Evolutionary conservation across 2,113 vertebrate species (phyloP), one percentile per base, ranked within the genome.

Genomic region (Festucalex cinctus): DNA sequence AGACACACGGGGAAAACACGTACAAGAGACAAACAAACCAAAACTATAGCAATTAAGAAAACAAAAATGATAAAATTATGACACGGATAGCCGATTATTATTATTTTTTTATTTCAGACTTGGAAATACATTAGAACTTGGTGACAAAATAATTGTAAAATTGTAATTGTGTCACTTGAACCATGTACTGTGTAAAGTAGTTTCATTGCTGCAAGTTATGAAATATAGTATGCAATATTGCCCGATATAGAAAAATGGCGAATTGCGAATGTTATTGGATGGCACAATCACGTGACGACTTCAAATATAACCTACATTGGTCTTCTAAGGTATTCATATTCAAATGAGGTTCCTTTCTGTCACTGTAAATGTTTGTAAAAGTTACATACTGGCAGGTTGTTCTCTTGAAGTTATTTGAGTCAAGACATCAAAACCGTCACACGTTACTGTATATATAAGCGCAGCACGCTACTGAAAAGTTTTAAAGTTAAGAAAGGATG

Each of bases 401-500:
- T 63, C 51, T 58, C 44, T 66, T 68, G 49, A 75, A 77, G 69
- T 49, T 53, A 22, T 63, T 66, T 12, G 53, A 39, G 13, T 44
- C 43, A 22, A 39, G 63, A 76, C 58, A 65, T 80, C 64, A 70
- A 77, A 80, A 75, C 56, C 66, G 74, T 67, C 74, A 49, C 61
- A 69, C n/a, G n/a, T n/a, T n/a, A n/a, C 81, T 73, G 28, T 65
- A 76, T 77, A 74, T 83, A 66, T 60, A 71, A 63, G 72, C 64
- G 75, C 44, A 64, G 58, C 9, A 0, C 69, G 65, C 41, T 19
- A 3, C 56, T 62, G 59, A 75, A 76, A 74, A 85, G 69, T 77
- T 76, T 70, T 66, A 69, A 39, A 71, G 82, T 79, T 83, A 80
- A 62, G 60, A 70, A 78, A 75, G 73, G 72, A 80, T 85, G 76